phyloP scores from a whole-genome alignment of 2,113 vertebrate species.

The Parotia lawesii region DNA sequence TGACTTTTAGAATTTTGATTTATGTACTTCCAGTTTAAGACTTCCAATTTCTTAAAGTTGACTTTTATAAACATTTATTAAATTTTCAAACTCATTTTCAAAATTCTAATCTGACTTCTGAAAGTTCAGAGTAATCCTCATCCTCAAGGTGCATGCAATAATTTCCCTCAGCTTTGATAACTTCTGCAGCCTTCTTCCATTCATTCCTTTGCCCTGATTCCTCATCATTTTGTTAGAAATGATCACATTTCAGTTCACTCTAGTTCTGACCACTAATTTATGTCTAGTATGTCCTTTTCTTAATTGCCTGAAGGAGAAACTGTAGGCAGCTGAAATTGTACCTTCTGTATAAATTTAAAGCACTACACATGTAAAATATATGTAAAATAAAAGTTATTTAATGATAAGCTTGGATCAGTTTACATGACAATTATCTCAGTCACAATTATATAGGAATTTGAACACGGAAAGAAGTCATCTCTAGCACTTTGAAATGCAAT shows the following conservation, averaged over 20 bases:
- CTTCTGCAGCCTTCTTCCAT: not conserved
- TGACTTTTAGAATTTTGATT: not conserved
- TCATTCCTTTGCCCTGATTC: not conserved
- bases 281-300: not conserved
- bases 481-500: not conserved
- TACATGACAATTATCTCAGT: not conserved
- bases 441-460: not conserved
- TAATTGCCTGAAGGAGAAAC: not conserved
- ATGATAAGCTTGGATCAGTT: not conserved
- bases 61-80: not conserved
- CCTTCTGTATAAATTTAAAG: not conserved
- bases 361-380: not conserved
- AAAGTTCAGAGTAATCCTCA: not conserved
- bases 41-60: not conserved
- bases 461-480: not conserved
- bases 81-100: not conserved
- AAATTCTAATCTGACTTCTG: not conserved
- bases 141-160: accelerated
- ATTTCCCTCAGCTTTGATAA: not conserved
- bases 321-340: not conserved
- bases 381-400: not conserved
- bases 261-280: not conserved
- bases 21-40: not conserved
- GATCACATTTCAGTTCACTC: not conserved
- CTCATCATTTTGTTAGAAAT: not conserved